Evolutionary conservation across 2,113 vertebrate genomes (phyloP).

Genomic region (Lota lota): DNA sequence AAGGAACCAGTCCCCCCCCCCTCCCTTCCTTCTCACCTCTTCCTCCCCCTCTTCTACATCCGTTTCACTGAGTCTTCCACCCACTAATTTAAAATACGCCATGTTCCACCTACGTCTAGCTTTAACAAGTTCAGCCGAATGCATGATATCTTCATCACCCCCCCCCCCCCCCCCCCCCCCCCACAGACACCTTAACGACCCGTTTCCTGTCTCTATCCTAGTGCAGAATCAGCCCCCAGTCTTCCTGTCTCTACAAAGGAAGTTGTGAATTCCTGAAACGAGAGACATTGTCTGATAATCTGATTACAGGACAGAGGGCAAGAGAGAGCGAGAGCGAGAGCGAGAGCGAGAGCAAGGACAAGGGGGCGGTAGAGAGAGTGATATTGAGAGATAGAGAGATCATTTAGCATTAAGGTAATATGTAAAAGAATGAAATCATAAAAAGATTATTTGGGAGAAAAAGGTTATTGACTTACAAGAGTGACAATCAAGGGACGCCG

Average conservation of each 20-base stretch:
- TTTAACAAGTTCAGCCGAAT: background rate
- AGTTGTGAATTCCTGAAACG: constrained; percentile 9
- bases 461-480: too few relatives aligned
- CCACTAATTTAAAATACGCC: background rate
- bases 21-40: constrained; percentile 1
- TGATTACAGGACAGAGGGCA: constrained; percentile 3
- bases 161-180: background rate
- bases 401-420: too few relatives aligned
- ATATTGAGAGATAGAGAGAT: too few relatives aligned
- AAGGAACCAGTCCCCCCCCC: background rate
- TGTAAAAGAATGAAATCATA: too few relatives aligned
- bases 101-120: background rate
- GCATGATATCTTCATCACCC: background rate
- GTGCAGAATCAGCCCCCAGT: background rate
- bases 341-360: constrained; percentile 9
- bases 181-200: background rate
- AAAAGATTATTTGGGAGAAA: too few relatives aligned
- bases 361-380: constrained; percentile 1
- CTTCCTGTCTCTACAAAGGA: constrained; percentile 8
- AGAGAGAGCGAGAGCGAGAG: constrained; percentile 13
- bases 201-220: background rate
- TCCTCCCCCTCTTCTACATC: background rate
- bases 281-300: constrained; percentile 15
- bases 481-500: too few relatives aligned
- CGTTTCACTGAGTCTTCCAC: background rate